Base-by-base conservation (phyloP, 2,113 vertebrate genomes). In the Xyliphius kryptos region DNA sequence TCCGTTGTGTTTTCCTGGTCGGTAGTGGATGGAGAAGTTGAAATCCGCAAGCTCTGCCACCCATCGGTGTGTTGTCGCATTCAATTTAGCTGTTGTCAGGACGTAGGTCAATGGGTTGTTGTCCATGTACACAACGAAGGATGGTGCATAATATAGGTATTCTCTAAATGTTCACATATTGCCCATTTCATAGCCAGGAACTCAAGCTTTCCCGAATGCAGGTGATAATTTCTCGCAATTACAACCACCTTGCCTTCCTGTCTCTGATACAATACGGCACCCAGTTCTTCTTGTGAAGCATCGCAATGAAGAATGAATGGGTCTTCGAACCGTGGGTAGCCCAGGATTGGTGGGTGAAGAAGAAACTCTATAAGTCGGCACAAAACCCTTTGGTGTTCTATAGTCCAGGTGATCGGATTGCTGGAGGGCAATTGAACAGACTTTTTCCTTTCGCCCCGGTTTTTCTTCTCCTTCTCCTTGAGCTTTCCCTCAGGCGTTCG, bases 331-430 rank as follows among this genome's bases (percentile, higher is more conserved):
- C 47, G 22, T 2, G 46, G 12, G 15, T 48, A 61, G 5, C 32
- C 43, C 6, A 50, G 48, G 22, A 66, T 22, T 14, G 68, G 68
- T 17, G 68, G 62, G 12, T 54, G 15, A 0, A 15, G n/a, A 2
- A 66, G 54, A 14, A 3, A 9, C 1, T 61, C 17, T 11, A 63
- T 51, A 10, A 57, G 52, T 26, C 40, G 15, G 8, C 37, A 15
- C 36, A 66, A 20, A 10, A 66, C 44, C 13, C 59, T 14, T 9
- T 65, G 68, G 21, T 66, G 61, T 8, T 11, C 9, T 13, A 0
- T 52, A 16, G 59, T 72, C 70, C 70, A 63, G n/a, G 37, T 12
- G 58, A 73, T 69, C 2, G 70, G 52, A 1, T 17, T 54, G 19
- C 7, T 2, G n/a, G 63, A 55, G 47, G 59, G 56, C 38, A 67